Evolutionary conservation across 1,140 invertebrate genomes (phyloP).

Genomic region (Tetramorium simillimum): DNA sequence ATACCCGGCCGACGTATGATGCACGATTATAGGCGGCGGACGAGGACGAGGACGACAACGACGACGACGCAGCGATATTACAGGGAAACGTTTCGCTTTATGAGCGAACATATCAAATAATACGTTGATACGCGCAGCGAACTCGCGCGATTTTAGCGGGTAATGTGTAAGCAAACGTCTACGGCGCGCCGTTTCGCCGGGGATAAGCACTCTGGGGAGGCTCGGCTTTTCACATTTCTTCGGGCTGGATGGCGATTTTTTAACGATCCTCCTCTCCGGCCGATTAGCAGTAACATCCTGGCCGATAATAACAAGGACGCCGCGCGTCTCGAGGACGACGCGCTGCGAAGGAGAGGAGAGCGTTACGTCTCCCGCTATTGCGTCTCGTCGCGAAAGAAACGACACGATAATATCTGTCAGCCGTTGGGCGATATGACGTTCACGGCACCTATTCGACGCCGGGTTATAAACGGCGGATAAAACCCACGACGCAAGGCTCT

Average conservation of each 20-base stretch:
- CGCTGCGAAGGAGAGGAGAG: background rate
- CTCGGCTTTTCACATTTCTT: background rate
- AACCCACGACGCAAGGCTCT: constrained; percentile 38
- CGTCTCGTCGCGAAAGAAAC: constrained; percentile 21
- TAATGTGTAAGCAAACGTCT: constrained; percentile 25
- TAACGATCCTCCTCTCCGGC: background rate
- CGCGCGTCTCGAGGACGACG: background rate
- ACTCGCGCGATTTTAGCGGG: constrained; percentile 2
- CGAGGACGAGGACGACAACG: background rate
- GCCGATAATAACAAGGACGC: background rate
- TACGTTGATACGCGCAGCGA: constrained; percentile 24
- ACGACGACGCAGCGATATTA: constrained; percentile 20
- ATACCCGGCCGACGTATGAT: constrained; percentile 42
- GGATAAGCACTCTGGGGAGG: background rate
- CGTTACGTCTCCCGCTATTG: constrained; percentile 14
- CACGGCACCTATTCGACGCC: constrained; percentile 48
- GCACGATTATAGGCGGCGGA: constrained; percentile 45
- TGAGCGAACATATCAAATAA: constrained; percentile 53
- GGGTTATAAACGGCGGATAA: constrained; percentile 65
- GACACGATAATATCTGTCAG: constrained; percentile 58
- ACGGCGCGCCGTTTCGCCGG: background rate
- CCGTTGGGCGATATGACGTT: constrained; percentile 22
- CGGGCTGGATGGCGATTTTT: constrained; percentile 1
- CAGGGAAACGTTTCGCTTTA: constrained; percentile 31
- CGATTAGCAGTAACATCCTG: constrained; percentile 16